Conservation (phyloP, 2,113 vertebrate species). For the Athene noctua region DNA sequence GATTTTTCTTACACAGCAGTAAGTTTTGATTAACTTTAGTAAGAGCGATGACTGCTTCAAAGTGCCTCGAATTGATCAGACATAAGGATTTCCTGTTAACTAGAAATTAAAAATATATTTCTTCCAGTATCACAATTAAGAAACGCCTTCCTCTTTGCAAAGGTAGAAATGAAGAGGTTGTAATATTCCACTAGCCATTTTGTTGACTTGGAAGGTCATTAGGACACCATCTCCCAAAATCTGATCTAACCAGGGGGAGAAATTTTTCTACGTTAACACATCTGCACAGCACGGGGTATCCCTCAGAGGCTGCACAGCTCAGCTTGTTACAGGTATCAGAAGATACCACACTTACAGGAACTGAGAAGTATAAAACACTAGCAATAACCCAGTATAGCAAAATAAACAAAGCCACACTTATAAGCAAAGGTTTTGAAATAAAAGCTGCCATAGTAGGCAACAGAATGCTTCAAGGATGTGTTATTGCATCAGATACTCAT, state of each 20-base stretch:
- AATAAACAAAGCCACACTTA: neutral
- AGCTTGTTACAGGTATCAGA: neutral
- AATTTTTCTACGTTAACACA: neutral
- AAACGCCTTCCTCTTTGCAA: neutral
- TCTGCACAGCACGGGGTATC: neutral
- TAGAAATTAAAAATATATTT: constrained; percentile 71
- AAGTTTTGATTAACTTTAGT: constrained; percentile 63
- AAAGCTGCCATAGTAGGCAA: neutral
- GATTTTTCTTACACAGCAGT: constrained; percentile 52
- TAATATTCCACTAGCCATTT: neutral
- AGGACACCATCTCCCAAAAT: neutral
- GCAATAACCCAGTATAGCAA: neutral
- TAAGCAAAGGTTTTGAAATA: neutral
- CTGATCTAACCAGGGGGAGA: neutral
- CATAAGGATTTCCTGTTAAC: constrained; percentile 72
- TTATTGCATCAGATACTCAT: neutral
- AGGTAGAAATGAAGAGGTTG: neutral
- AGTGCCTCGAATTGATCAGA: constrained; percentile 58
- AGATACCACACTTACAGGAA: neutral
- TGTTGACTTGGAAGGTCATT: neutral
- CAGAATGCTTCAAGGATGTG: neutral
- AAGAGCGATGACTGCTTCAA: constrained; percentile 54
- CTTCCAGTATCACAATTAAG: constrained; percentile 62
- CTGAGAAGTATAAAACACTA: neutral
- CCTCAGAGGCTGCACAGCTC: neutral